Evolutionary conservation across 2,888 invertebrate genomes (phyloP).

Genomic region (Tupiocoris notatus): DNA sequence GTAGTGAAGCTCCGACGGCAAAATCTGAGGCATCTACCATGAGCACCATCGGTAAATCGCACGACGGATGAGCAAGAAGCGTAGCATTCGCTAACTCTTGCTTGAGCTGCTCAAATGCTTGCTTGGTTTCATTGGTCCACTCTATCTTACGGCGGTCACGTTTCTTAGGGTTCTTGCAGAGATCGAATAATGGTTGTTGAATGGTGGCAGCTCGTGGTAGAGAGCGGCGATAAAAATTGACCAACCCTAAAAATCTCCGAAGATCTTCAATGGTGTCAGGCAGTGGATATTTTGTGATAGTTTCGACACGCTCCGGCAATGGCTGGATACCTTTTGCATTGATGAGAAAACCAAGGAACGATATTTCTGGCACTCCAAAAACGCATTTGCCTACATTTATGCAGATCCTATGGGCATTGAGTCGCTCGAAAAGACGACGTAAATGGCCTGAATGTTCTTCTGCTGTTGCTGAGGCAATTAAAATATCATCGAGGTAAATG

Average conservation of each 20-base stretch:
- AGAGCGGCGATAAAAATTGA: constrained; percentile 10
- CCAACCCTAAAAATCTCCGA: constrained; percentile 48
- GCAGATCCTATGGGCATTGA: constrained; percentile 47
- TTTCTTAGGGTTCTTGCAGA: neutral
- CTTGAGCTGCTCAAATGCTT: constrained; percentile 51
- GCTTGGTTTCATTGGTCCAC: constrained; percentile 46
- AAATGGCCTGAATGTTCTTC: constrained; percentile 49
- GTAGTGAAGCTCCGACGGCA: constrained; percentile 53
- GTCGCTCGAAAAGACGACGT: constrained; percentile 38
- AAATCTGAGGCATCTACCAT: constrained; percentile 52
- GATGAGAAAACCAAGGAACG: constrained; percentile 45
- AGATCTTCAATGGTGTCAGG: constrained; percentile 50
- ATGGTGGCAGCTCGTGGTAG: constrained; percentile 52
- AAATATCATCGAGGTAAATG: constrained; percentile 52
- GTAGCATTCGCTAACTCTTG: constrained; percentile 50
- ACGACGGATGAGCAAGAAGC: constrained; percentile 52
- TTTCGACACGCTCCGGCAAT: constrained; percentile 28
- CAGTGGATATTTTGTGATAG: constrained; percentile 40
- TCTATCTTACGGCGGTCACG: constrained; percentile 3
- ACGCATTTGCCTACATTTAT: constrained; percentile 49
- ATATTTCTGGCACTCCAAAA: constrained; percentile 35
- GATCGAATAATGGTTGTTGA: constrained; percentile 47
- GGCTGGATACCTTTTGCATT: constrained; percentile 41
- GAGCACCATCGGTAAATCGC: constrained; percentile 34
- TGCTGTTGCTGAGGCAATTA: constrained; percentile 48